Evolutionary conservation across 2,888 invertebrate species (phyloP), one percentile per base, ranked within the genome.

Genomic region (Andrena praecox): DNA sequence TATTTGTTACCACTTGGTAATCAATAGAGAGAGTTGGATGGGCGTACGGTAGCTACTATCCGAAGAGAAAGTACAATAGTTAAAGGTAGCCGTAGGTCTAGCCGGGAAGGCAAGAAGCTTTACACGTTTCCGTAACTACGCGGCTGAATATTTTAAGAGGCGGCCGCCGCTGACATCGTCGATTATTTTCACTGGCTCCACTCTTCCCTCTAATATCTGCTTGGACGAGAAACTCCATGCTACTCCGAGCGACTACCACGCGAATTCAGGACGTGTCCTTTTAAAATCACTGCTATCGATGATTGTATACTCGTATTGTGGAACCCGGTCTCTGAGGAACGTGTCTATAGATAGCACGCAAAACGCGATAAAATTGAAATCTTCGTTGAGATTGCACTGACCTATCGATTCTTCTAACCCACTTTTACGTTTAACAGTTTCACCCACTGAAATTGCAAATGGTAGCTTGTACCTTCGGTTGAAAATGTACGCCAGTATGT

Each of bases 111-210:
- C 50, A 76, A 72, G 59, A 24, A 63, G 50, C 64, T 86, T 72
- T 72, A 70, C 72, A 69, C 86, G 72, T 74, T 73, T 70, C 66
- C 20, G 66, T 72, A 74, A 73, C 35, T 24, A 29, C 56, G 33
- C 62, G 64, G 29, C 27, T 85, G 79, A 84, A 85, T 85, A 82
- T 83, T 85, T 85, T 59, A 85, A 69, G 50, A 82, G 70, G 35
- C 54, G 42, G 33, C 48, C 50, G 27, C 27, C 33, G 56, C 66
- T 75, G 64, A 82, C 71, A 66, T 29, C 31, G 66, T 35, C 68
- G 74, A 85, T 86, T 83, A 85, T 77, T 86, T 86, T 85, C 64
- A 74, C 77, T 68, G 62, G 12, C 69, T 60, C 27, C 66, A 66
- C 76, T 73, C 62, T 75, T 54, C 31, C 24, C 54, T 24, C n/a